Conservation (phyloP, 2,888 invertebrate genomes). For the Odiellus spinosus region DNA sequence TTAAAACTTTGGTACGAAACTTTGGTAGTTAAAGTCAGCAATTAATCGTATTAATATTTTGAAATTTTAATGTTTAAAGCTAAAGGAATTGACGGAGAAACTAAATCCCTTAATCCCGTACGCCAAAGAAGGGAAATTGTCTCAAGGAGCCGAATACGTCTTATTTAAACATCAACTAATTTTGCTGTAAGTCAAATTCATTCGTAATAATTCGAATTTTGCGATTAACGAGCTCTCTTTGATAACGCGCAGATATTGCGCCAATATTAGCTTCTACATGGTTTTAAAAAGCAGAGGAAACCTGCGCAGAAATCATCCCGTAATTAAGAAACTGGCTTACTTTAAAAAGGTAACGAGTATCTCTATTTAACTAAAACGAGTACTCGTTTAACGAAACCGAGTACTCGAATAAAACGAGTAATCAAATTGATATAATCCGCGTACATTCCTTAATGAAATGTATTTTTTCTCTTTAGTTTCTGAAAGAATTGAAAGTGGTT, state of each 20-base stretch:
- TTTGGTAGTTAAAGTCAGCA: slow-evolving; percentile 24
- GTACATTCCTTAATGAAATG: too few species aligned
- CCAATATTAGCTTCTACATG: slow-evolving; percentile 71
- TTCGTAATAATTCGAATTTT: slow-evolving; percentile 3
- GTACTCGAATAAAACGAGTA: too few species aligned
- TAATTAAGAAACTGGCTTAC: slow-evolving; percentile 65
- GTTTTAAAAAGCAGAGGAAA: slow-evolving; percentile 59
- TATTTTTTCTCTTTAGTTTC: too few species aligned
- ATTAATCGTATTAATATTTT: too few species aligned
- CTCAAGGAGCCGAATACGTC: slow-evolving; percentile 47
- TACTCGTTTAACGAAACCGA: too few species aligned
- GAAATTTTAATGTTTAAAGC: too few species aligned
- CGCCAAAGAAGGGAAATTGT: slow-evolving; percentile 31
- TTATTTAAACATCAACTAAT: slow-evolving; percentile 50
- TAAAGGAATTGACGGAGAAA: background rate
- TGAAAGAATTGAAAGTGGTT: too few species aligned
- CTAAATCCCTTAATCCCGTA: background rate
- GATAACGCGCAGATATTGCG: slow-evolving; percentile 49
- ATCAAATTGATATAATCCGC: too few species aligned
- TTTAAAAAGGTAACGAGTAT: slow-evolving; percentile 36
- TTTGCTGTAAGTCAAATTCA: slow-evolving; percentile 34
- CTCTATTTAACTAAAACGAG: slow-evolving; percentile 44
- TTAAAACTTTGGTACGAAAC: slow-evolving; percentile 42
- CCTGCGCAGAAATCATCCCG: slow-evolving; percentile 67
- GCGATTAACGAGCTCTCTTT: slow-evolving; percentile 9